These are phyloP conservation scores for Heterohyrax brucei DNA, from an alignment of 2,797 vertebrate genomes.

Conservation along the genomic window DNA sequence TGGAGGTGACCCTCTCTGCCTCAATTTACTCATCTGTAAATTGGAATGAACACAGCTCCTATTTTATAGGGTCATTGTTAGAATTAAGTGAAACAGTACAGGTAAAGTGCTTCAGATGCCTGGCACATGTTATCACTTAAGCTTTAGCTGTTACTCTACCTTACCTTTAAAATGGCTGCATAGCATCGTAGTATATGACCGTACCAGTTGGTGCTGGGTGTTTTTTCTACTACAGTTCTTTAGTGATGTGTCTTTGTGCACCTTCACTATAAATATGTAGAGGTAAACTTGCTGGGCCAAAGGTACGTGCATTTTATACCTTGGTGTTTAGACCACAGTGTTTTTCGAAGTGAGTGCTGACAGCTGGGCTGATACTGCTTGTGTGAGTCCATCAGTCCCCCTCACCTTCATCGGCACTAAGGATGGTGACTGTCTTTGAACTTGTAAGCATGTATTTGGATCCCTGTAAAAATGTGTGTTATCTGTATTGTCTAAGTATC, in stretches of 20 bases:
- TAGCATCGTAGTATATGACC: background rate
- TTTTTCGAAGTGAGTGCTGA: background rate
- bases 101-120: background rate
- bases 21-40: background rate
- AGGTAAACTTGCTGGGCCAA: background rate
- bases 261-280: slow-evolving; percentile 23
- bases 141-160: too few species aligned
- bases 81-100: background rate
- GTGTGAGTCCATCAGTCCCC: rapidly evolving
- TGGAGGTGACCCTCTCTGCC: background rate
- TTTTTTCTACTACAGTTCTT: background rate
- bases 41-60: background rate
- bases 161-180: background rate
- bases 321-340: background rate
- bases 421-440: background rate
- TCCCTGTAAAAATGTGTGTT: background rate
- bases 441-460: slow-evolving; percentile 14
- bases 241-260: background rate
- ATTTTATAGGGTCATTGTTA: background rate
- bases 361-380: background rate
- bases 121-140: background rate
- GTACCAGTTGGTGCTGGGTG: background rate
- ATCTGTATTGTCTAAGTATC: slow-evolving; percentile 3
- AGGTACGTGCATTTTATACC: slow-evolving; percentile 25
- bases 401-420: background rate